A percentile compares a stretch with the other conserved stretches of the same genome.
phyloP scores from a whole-genome alignment of 2,113 vertebrate genomes.

The Litocranius walleri region DNA sequence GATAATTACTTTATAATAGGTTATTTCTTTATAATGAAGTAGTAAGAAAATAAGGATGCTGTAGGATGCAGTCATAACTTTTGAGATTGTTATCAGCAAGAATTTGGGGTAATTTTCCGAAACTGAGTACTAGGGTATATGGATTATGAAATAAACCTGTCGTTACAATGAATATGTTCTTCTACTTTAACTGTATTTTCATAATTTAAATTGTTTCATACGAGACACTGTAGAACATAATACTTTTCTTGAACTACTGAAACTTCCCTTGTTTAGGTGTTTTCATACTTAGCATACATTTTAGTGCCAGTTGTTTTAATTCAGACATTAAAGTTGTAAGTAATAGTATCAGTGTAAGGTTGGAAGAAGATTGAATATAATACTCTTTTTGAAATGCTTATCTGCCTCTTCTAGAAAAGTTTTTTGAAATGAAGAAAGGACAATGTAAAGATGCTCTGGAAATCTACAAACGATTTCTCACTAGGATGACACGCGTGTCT shows the following conservation, averaged over 20 bases:
- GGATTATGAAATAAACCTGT: not conserved
- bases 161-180: not conserved
- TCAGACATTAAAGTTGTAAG: not conserved
- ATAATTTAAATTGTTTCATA: not conserved
- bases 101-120: not conserved
- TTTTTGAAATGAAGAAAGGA: constrained; percentile 99
- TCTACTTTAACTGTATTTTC: not conserved
- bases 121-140: not conserved
- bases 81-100: not conserved
- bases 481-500: constrained; percentile 97
- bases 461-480: constrained; percentile 99
- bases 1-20: not conserved
- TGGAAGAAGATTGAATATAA: constrained; percentile 30
- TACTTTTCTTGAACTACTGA: not conserved
- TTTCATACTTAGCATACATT: not conserved
- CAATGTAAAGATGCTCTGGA: constrained; percentile 99
- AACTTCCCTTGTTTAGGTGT: not conserved
- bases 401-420: constrained; percentile 90
- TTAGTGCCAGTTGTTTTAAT: not conserved
- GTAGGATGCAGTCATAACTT: not conserved
- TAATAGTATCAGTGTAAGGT: not conserved
- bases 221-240: not conserved
- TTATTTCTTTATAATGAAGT: not conserved
- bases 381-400: constrained; percentile 14
- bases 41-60: constrained; percentile 4